phyloP scores from a whole-genome alignment of 2,797 vertebrate species.

The Florisuga fusca region DNA sequence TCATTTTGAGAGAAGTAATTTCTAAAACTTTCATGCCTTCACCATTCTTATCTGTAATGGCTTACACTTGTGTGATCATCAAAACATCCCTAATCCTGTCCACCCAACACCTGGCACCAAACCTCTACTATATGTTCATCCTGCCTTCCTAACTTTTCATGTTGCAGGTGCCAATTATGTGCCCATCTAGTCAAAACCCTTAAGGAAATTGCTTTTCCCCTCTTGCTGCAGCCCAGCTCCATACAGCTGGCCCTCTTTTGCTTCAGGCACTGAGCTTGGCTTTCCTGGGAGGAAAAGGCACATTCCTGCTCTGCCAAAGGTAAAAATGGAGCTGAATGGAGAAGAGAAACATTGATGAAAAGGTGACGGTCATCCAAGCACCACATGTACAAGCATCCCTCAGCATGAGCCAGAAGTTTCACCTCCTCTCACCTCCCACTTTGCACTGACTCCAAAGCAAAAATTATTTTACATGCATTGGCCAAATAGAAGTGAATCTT shows the following conservation, averaged over 20 bases:
- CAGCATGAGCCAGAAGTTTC: background rate
- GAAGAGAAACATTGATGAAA: background rate
- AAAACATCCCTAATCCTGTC: background rate
- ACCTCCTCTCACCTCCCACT: background rate
- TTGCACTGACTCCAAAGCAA: background rate
- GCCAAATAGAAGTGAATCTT: background rate
- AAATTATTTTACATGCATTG: background rate
- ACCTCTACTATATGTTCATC: background rate
- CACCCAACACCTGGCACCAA: background rate
- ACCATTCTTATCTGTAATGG: background rate
- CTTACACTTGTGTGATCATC: accelerated
- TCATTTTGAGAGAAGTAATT: background rate
- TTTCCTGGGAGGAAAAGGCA: background rate
- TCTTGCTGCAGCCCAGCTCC: background rate
- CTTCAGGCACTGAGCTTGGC: background rate
- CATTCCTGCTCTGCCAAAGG: background rate
- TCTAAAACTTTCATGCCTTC: background rate
- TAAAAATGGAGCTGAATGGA: background rate
- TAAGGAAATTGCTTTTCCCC: background rate
- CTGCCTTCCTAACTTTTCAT: accelerated
- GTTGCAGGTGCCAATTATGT: background rate
- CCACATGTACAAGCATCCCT: accelerated
- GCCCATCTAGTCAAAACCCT: background rate
- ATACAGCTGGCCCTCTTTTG: background rate
- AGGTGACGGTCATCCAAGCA: background rate